phyloP scores from a whole-genome alignment of 2,888 invertebrate genomes.

The Psylliodes chrysocephalus region DNA sequence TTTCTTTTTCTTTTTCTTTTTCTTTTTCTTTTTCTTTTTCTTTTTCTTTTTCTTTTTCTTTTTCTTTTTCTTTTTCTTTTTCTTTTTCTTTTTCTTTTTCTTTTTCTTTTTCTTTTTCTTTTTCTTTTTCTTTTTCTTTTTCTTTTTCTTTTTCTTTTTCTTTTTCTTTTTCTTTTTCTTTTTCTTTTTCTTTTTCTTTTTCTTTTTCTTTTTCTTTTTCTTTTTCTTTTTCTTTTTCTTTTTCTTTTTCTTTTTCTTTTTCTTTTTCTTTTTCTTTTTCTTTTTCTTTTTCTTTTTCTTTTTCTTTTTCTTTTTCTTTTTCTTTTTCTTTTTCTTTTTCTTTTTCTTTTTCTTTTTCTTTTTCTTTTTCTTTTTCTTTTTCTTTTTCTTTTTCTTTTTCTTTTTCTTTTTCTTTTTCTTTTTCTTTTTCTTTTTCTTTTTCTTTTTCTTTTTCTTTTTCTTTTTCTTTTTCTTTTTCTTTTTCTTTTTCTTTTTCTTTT shows the following conservation, averaged over 20 bases:
- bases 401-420: background rate
- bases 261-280: background rate
- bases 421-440: background rate
- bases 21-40: too few species aligned
- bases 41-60: too few species aligned
- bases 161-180: background rate
- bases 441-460: background rate
- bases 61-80: too few species aligned
- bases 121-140: too few species aligned
- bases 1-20: too few species aligned
- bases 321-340: background rate
- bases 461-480: background rate
- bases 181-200: background rate
- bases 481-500: background rate
- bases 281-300: background rate
- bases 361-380: background rate
- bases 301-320: background rate
- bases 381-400: background rate
- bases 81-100: too few species aligned
- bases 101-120: too few species aligned
- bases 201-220: background rate
- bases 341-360: background rate
- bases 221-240: background rate
- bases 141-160: background rate
- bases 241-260: background rate